phyloP scores from a whole-genome alignment of 2,113 vertebrate species.

The Myotis yumanensis region DNA sequence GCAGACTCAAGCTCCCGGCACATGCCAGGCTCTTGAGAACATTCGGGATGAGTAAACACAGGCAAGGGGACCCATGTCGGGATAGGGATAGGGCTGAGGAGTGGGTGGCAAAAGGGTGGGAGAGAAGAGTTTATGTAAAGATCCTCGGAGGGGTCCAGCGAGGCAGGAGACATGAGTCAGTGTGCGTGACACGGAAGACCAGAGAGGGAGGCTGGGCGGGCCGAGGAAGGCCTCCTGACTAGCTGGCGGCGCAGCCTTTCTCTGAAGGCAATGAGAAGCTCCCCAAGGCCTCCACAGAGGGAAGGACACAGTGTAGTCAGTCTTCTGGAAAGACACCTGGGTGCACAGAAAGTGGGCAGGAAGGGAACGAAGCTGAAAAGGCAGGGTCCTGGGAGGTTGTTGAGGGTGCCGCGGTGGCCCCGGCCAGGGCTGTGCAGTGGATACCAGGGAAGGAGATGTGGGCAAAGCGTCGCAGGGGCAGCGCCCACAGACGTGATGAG shows the following conservation, averaged over 20 bases:
- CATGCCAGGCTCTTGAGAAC: not conserved
- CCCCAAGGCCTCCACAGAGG: not conserved
- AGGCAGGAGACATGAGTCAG: not conserved
- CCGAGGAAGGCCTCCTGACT: not conserved
- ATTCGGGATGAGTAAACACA: not conserved
- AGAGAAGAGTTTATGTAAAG: not conserved
- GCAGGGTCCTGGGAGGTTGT: not conserved
- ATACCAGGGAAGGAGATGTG: accelerated
- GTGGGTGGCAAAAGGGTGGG: not conserved
- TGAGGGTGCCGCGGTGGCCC: not conserved
- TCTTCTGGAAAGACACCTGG: not conserved
- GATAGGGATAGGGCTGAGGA: accelerated
- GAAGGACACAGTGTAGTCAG: not conserved
- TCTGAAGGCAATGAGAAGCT: not conserved
- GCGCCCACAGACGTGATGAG: accelerated
- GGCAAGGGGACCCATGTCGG: accelerated
- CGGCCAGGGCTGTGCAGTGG: not conserved
- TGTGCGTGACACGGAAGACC: accelerated
- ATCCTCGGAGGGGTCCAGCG: not conserved
- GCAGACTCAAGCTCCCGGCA: not conserved
- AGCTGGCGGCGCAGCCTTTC: accelerated
- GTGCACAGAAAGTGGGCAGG: not conserved
- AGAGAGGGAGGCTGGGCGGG: not conserved
- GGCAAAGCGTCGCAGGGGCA: accelerated
- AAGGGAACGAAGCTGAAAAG: not conserved